Evolutionary conservation across 2,888 invertebrate species (phyloP).

Genomic region (Gryllus longicercus): DNA sequence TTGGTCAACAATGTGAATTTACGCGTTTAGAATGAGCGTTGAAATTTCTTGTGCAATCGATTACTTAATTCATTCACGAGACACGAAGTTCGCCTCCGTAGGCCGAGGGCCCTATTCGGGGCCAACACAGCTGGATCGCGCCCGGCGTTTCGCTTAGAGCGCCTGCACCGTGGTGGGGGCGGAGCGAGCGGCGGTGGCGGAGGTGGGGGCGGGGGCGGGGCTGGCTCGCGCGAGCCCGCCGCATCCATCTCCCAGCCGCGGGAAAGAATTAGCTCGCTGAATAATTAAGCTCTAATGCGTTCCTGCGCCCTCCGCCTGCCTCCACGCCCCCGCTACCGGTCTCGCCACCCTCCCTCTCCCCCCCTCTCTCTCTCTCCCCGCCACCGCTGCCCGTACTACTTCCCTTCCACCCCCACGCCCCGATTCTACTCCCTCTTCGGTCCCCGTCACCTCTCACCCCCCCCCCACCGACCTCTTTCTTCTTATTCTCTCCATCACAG

Average conservation of each 20-base stretch:
- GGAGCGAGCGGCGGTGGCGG: background rate
- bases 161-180: background rate
- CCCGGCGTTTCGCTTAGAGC: background rate
- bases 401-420: background rate
- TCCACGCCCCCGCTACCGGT: background rate
- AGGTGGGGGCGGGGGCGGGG: background rate
- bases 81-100: too few species aligned
- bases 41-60: too few species aligned
- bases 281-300: conserved; percentile 17
- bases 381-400: background rate
- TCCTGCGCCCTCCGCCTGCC: background rate
- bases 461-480: background rate
- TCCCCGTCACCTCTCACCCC: background rate
- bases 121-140: background rate
- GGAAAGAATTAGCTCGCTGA: conserved; percentile 17
- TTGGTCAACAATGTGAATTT: too few species aligned
- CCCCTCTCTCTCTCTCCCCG: background rate
- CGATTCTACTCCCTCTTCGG: background rate
- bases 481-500: background rate
- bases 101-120: too few species aligned
- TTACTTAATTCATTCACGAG: too few species aligned
- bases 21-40: too few species aligned
- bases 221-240: conserved; percentile 5
- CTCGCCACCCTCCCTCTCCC: background rate
- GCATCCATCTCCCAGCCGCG: background rate